Evolutionary conservation across 2,797 vertebrate species (phyloP), one percentile per base, ranked within the genome.

Genomic region (Phrynocephalus vlangalii): DNA sequence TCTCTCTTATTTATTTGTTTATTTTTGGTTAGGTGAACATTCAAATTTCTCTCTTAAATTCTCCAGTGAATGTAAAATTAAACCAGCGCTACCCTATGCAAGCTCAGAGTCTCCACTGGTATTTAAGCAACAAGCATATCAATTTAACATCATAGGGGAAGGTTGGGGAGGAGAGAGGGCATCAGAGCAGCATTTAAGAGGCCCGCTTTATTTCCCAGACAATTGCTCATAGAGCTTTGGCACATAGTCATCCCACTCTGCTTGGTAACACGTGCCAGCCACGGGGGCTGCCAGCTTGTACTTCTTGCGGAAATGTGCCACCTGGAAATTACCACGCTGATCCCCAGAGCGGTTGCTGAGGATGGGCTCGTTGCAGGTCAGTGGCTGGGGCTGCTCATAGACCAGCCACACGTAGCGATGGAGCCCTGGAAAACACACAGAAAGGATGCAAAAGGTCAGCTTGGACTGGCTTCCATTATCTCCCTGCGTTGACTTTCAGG

Each of bases 341-440:
- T 99, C 97, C 48, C 98, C 98, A 0, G 95, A 99, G 56, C 97
- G 94, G 92, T 99, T 99, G 48, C 95, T 97, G 85, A 99, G 98
- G 77, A 98, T 38, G 0, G 94, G 52, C 93, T 99, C 98, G 0
- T 94, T 95, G 95, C 98, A 99, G 93, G 94, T 96, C 84, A 99
- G 93, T 0, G 86, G 88, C 68, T 95, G 95, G 0, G 96, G 79
- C 97, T 99, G 99, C 95, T 99, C 98, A 0, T 99, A 99, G 79
- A 99, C 98, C 95, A 99, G 96, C 99, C 99, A 99, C 91, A 99
- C 97, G 0, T 99, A 99, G 88, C 98, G 97, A 94, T 99, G 99
- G 68, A 99, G 98, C 91, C 99, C 99, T 99, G 94, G 0, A 0
- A 11, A 63, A n/a, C 5, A 56, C 77, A 24, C 56, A 28, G 38